Percentiles rank a stretch among this genome's conserved stretches.
These are phyloP conservation scores for Cryptus viduatorius DNA, from an alignment of 2,888 invertebrate genomes.

Conservation along the genomic window DNA sequence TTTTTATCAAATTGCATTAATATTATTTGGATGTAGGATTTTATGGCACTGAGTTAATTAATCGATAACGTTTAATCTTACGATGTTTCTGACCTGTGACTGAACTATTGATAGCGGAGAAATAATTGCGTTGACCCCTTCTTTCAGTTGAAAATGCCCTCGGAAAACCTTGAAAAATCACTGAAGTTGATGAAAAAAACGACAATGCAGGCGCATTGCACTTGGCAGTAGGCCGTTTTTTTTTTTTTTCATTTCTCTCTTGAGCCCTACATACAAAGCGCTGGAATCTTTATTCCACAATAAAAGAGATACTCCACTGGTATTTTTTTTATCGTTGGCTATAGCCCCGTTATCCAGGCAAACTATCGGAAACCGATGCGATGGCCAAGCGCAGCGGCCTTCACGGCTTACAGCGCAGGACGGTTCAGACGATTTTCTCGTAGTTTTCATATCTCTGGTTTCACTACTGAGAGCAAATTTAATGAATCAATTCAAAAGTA, in stretches of 20 bases:
- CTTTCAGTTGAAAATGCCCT: not conserved
- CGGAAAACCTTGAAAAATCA: not conserved
- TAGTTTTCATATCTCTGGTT: not conserved
- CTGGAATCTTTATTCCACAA: not conserved
- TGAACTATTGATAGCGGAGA: too few relatives aligned
- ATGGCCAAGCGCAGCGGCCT: slow-evolving; percentile 21
- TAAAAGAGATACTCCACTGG: slow-evolving; percentile 16
- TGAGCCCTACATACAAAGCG: not conserved
- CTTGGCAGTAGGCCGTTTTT: not conserved
- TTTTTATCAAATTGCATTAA: too few relatives aligned
- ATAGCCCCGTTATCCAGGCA: not conserved
- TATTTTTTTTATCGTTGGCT: slow-evolving; percentile 34
- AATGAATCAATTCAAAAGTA: not conserved
- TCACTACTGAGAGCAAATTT: not conserved
- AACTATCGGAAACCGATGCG: slow-evolving; percentile 56
- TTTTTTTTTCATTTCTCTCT: not conserved
- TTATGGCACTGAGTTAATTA: too few relatives aligned
- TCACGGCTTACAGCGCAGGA: not conserved
- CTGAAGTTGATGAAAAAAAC: not conserved
- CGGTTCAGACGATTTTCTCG: slow-evolving; percentile 14
- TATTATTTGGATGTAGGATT: too few relatives aligned
- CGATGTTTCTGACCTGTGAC: too few relatives aligned
- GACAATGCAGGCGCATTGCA: not conserved
- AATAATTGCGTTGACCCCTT: too few relatives aligned
- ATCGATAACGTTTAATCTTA: too few relatives aligned